These are phyloP conservation scores for Hyperoodon ampullatus DNA, from an alignment of 2,113 vertebrate species.

Conservation along the genomic window DNA sequence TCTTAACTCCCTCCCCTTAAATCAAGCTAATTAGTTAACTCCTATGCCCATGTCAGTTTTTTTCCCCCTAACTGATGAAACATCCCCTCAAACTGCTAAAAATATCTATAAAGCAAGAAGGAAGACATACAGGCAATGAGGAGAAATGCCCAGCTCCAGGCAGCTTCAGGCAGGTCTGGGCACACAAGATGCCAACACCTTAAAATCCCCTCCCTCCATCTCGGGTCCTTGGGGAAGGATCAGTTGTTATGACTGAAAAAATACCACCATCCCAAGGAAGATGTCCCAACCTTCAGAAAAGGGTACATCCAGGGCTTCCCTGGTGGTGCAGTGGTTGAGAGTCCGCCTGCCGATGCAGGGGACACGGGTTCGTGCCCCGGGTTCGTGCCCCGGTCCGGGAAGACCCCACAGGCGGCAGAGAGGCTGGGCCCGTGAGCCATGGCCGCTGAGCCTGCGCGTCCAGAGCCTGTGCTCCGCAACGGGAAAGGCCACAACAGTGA, in stretches of 20 bases:
- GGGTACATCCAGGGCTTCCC: no score
- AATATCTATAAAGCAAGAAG: not conserved
- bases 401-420: no score
- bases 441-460: no score
- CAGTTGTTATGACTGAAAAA: not conserved
- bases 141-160: not conserved
- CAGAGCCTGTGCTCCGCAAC: no score
- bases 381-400: no score
- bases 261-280: not conserved
- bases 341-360: no score
- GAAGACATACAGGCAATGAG: not conserved
- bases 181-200: not conserved
- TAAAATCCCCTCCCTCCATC: not conserved
- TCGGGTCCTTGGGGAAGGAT: not conserved
- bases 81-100: not conserved
- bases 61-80: not conserved
- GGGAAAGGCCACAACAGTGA: no score
- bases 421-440: no score
- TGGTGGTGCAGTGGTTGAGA: no score
- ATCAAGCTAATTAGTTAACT: conserved; percentile 52
- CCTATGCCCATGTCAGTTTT: not conserved
- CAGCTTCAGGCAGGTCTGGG: no score
- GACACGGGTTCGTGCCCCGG: no score
- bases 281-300: not conserved
- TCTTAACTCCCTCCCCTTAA: not conserved